Conservation (phyloP, 2,888 invertebrate genomes). For the Dicyrtomina minuta region DNA sequence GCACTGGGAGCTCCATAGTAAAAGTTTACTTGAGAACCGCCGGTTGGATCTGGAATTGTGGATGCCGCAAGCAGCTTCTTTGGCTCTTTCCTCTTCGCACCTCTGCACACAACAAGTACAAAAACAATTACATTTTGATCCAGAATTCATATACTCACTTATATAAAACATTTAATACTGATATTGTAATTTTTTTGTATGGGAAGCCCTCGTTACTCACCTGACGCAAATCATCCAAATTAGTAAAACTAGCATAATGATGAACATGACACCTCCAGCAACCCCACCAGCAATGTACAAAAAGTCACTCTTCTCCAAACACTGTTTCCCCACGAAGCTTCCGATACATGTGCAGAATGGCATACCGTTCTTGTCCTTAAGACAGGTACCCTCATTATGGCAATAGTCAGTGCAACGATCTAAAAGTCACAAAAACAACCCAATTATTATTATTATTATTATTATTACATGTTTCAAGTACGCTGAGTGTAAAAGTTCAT, state of each 20-base stretch:
- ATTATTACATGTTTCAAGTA: too few relatives aligned
- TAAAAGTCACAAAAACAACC: slow-evolving; percentile 32
- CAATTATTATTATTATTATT: too few relatives aligned
- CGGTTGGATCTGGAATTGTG: slow-evolving; percentile 69
- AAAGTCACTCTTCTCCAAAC: slow-evolving; percentile 93
- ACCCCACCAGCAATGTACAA: slow-evolving; percentile 93
- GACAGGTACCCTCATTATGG: slow-evolving; percentile 85
- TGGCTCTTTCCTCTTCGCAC: slow-evolving; percentile 84
- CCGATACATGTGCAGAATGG: slow-evolving; percentile 87
- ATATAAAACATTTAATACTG: background rate
- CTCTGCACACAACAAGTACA: slow-evolving; percentile 59
- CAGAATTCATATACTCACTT: background rate
- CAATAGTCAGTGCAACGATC: slow-evolving; percentile 84
- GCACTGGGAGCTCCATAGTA: slow-evolving; percentile 81
- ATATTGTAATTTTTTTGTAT: background rate
- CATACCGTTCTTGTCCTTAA: slow-evolving; percentile 76
- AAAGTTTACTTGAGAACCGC: slow-evolving; percentile 92
- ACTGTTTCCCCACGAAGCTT: slow-evolving; percentile 93
- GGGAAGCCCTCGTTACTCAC: slow-evolving; percentile 57
- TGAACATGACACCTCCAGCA: slow-evolving; percentile 88
- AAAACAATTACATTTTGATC: background rate
- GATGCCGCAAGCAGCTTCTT: slow-evolving; percentile 87
- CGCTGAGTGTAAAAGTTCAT: too few relatives aligned
- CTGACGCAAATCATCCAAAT: slow-evolving; percentile 97
- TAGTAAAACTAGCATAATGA: slow-evolving; percentile 85